Conservation (phyloP, 2,888 invertebrate species). For the Trichopoda pennipes region DNA sequence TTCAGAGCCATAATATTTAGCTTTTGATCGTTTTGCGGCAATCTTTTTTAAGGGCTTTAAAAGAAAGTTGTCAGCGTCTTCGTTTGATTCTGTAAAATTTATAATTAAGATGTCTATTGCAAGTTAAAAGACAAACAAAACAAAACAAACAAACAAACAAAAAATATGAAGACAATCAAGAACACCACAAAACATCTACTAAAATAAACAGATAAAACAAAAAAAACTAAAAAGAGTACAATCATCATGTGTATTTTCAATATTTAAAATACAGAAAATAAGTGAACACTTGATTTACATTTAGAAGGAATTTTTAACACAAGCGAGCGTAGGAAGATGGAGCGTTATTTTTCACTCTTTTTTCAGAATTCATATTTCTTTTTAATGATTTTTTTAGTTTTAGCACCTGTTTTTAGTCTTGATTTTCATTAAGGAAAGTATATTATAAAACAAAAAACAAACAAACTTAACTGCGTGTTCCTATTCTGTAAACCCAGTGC, state of each 20-base stretch:
- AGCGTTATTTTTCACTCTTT: constrained; percentile 43
- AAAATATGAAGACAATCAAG: neutral
- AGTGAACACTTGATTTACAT: neutral
- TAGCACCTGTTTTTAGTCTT: constrained; percentile 53
- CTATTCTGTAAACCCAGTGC: constrained; percentile 12
- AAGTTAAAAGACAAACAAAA: constrained; percentile 14
- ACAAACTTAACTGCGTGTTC: too few relatives aligned
- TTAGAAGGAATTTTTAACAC: constrained; percentile 38
- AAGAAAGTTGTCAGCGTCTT: constrained; percentile 10
- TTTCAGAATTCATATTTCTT: neutral
- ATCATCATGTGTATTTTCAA: neutral
- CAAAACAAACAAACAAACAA: neutral
- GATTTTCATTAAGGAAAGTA: constrained; percentile 22
- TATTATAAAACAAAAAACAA: neutral
- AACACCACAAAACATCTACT: neutral
- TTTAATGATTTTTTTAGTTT: neutral
- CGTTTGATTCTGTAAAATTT: constrained; percentile 31
- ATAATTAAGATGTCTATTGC: constrained; percentile 21
- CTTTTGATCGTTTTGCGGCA: constrained; percentile 18
- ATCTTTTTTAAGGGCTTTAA: constrained; percentile 26
- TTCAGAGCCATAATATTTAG: neutral
- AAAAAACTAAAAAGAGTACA: constrained; percentile 68
- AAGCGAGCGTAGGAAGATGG: constrained; percentile 59
- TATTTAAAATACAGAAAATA: too few relatives aligned
- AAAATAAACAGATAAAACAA: constrained; percentile 23